Evolutionary conservation across 2,113 vertebrate species (phyloP).

Genomic region (Rhinoptilus africanus): DNA sequence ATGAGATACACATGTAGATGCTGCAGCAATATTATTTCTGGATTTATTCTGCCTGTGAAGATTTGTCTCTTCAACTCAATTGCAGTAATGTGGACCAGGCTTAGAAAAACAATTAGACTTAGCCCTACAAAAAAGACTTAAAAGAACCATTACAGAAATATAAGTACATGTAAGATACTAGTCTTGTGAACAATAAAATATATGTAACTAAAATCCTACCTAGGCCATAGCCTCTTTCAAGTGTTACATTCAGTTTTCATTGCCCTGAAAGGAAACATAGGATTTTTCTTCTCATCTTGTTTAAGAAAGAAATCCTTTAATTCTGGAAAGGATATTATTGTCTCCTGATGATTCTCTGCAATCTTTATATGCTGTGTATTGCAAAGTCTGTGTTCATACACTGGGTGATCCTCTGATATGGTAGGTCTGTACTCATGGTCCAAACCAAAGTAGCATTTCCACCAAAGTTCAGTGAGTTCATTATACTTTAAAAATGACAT

Average conservation of each 20-base stretch:
- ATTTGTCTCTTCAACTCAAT: neutral
- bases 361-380: neutral
- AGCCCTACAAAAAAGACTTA: neutral
- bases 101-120: neutral
- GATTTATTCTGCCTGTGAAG: neutral
- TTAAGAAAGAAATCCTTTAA: neutral
- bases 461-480: neutral
- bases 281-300: neutral
- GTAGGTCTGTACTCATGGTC: neutral
- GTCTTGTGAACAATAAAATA: neutral
- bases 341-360: neutral
- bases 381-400: fast-evolving
- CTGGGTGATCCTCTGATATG: neutral
- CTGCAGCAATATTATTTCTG: neutral
- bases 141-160: neutral
- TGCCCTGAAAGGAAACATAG: neutral
- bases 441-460: neutral
- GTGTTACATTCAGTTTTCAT: neutral
- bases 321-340: neutral
- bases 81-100: neutral
- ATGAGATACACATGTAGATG: neutral
- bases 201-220: neutral
- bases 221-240: neutral
- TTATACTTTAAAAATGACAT: neutral
- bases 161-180: neutral